Base-by-base conservation (phyloP, 2,797 vertebrate genomes). In the Anas flavirostris region DNA sequence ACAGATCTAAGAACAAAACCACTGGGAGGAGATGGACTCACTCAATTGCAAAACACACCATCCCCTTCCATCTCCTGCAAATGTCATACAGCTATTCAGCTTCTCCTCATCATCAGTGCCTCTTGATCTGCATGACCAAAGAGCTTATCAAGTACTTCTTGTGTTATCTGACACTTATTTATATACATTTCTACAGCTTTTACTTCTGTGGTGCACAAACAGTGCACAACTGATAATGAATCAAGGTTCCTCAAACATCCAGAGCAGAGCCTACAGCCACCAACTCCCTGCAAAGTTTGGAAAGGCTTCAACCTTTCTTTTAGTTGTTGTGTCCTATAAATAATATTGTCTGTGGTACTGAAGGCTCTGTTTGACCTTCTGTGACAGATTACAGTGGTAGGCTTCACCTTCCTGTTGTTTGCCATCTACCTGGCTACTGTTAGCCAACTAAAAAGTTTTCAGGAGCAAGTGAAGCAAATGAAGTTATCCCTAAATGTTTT, bases 91-190 rank as follows among this genome's bases (percentile, higher is more conserved):
- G 43, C 43, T 44, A 44, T 44, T 80, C 78, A n/a, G 19, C 26
- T 88, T 86, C 17, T 94, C 58, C 73, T 64, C 53, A 29, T 39
- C 72, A 83, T 74, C 19, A 19, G 10, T 46, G 81, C 60, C 50
- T 82, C 77, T 85, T 10, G 5, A 75, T 88, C 82, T 82, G 75
- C 78, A 93, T 81, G 82, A 75, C 81, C 77, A 39, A 50, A 92
- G 91, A 94, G 25, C 53, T 93, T 70, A 88, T 77, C 75, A 75
- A 84, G 67, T 75, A 88, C 55, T 73, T 55, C 67, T 90, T 92
- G 77, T 72, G 23, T 77, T 93, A 93, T 68, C 83, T 89, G 83
- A 80, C 83, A 81, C 66, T 80, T 95, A 75, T 90, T 94, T 95
- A 87, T 80, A 95, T 95, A 95, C 68, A 82, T 89, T 86, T 89